Conservation (phyloP, 2,888 invertebrate genomes). For the Epirrita christyi region DNA sequence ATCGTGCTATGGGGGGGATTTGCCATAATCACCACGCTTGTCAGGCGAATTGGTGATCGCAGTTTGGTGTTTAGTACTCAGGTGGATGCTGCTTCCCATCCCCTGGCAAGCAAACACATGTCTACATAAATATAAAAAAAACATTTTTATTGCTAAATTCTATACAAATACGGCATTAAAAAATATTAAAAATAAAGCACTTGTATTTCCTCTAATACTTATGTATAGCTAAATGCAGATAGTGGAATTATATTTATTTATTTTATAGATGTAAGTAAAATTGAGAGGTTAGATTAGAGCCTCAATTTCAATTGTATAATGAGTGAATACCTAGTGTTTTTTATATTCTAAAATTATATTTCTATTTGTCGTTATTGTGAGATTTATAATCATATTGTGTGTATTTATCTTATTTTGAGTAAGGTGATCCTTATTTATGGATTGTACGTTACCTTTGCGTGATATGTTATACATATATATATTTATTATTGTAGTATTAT, state of each 20-base stretch:
- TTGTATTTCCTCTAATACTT: constrained; percentile 47
- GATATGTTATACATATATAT: constrained; percentile 70
- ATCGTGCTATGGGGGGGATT: no score
- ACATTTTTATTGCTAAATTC: background rate
- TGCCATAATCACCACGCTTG: no score
- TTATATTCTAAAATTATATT: constrained; percentile 50
- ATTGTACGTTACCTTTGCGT: constrained; percentile 69
- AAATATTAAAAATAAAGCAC: constrained; percentile 33
- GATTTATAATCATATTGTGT: constrained; percentile 40
- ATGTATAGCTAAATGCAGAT: constrained; percentile 49
- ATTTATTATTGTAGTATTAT: constrained; percentile 69
- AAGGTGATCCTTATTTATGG: constrained; percentile 62
- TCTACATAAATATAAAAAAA: background rate
- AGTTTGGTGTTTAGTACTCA: no score
- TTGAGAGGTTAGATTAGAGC: constrained; percentile 60
- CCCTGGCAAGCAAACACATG: background rate
- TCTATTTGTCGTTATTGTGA: constrained; percentile 53
- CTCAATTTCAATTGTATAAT: constrained; percentile 53
- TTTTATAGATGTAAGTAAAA: constrained; percentile 40
- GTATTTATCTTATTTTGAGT: constrained; percentile 58
- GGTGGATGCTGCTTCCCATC: no score
- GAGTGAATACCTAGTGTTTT: constrained; percentile 46
- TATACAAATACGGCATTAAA: constrained; percentile 15
- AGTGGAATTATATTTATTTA: constrained; percentile 48
- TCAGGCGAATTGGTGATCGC: no score